Percentiles rank a stretch among this genome's conserved stretches.
Conservation (phyloP, 2,888 invertebrate species). For the Oligia latruncula region DNA sequence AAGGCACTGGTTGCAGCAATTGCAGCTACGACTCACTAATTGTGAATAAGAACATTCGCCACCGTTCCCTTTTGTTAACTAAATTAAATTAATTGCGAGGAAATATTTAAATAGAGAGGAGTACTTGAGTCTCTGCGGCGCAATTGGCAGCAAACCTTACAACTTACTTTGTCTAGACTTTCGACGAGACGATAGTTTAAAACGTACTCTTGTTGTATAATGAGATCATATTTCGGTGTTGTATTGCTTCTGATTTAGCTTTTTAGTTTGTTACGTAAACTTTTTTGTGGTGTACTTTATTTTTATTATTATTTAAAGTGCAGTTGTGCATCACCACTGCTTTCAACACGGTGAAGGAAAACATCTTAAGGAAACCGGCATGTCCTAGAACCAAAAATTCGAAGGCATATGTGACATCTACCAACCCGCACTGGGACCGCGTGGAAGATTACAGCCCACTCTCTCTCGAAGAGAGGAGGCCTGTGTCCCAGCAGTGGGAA, state of each 20-base stretch:
- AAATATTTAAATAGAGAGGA: constrained; percentile 86
- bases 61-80: constrained; percentile 84
- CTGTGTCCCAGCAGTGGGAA: neutral
- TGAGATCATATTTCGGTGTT: constrained; percentile 58
- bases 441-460: too few relatives aligned
- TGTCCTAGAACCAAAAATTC: too few relatives aligned
- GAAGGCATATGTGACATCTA: too few relatives aligned
- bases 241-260: constrained; percentile 50
- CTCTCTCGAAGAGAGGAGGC: neutral
- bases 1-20: constrained; percentile 75
- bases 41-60: constrained; percentile 80
- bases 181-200: constrained; percentile 75
- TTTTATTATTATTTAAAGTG: too few relatives aligned
- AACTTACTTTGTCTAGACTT: constrained; percentile 84
- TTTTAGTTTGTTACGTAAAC: constrained; percentile 18
- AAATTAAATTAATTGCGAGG: constrained; percentile 88
- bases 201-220: constrained; percentile 68
- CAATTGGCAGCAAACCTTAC: constrained; percentile 83
- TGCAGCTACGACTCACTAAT: constrained; percentile 84
- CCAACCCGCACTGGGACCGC: too few relatives aligned
- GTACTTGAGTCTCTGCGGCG: constrained; percentile 74
- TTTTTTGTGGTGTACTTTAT: neutral
- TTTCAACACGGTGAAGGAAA: too few relatives aligned
- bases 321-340: too few relatives aligned
- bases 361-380: too few relatives aligned